Base-by-base conservation (phyloP, 2,113 vertebrate genomes). In the Petroica traversi region DNA sequence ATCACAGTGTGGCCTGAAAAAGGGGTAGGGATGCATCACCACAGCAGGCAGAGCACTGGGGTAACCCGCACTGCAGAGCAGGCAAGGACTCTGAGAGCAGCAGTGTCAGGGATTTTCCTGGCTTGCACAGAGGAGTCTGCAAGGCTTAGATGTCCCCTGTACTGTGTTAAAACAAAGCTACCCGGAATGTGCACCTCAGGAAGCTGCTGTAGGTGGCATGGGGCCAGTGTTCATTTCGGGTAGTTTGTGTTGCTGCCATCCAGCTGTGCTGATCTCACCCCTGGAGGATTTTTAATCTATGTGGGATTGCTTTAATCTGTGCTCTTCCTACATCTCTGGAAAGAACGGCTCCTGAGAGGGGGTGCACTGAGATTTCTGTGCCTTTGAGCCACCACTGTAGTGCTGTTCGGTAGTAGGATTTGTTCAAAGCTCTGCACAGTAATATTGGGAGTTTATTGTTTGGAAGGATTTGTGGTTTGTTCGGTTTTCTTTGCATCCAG, bases 41-140 rank as follows among this genome's bases (percentile, higher is more conserved):
- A 19, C 26, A 33, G 31, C 43, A 2, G 33, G 59, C 28, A 40
- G 23, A 55, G 34, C 24, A 5, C 15, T 0, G 0, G 8, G 14
- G 49, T 77, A 45, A 22, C 43, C 19, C 25, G 34, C 24, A 18
- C 29, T 58, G 12, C 7, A 2, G 14, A 85, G 41, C 78, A 71
- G 55, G 22, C 20, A 31, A 25, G 59, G 29, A 29, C 45, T 34
- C 14, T 22, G 34, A 62, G 58, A 61, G 24, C 20, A 36, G 4
- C 68, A 45, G 6, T 2, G 7, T 61, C 49, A 38, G 33, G 49
- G 57, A 9, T 83, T 79, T 75, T 79, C 55, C 59, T 69, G 58
- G 38, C 45, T 16, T 68, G 58, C 31, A 34, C 72, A 62, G 43
- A 49, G 26, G 8, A 14, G 11, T 48, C n/a, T 73, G 22, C 40